Conservation (phyloP, 35 echinoderm and acorn worm species). For the Ophiothrix spiculata region DNA sequence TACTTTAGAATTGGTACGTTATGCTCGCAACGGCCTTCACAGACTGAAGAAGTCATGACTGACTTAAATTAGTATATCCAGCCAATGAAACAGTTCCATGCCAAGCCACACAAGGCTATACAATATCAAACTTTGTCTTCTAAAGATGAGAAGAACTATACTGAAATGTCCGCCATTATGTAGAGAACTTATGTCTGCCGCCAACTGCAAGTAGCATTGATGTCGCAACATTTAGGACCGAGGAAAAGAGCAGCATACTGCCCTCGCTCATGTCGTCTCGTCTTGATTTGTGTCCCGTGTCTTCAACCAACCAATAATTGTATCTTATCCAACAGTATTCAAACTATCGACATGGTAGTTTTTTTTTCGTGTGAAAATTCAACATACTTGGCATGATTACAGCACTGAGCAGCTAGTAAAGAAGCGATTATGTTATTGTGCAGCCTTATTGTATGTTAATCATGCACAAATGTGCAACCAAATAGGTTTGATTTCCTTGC, state of each 20-base stretch:
- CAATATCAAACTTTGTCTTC: neutral
- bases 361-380: too few relatives aligned
- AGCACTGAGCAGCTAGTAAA: too few relatives aligned
- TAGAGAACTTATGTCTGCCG: neutral
- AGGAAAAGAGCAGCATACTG: neutral
- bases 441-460: too few relatives aligned
- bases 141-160: neutral
- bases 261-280: neutral
- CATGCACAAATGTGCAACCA: too few relatives aligned
- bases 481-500: too few relatives aligned
- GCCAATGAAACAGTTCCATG: too few relatives aligned
- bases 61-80: too few relatives aligned
- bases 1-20: slow-evolving; percentile 84
- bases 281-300: neutral
- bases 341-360: too few relatives aligned
- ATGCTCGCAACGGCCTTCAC: slow-evolving; percentile 58
- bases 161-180: neutral
- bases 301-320: neutral
- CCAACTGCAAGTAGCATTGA: neutral
- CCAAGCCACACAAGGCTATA: neutral
- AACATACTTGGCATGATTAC: too few relatives aligned
- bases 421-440: too few relatives aligned
- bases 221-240: slow-evolving; percentile 8
- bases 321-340: slow-evolving; percentile 15
- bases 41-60: slow-evolving; percentile 58